phyloP scores from a whole-genome alignment of 1,140 invertebrate genomes.

The Aphelinus certus region DNA sequence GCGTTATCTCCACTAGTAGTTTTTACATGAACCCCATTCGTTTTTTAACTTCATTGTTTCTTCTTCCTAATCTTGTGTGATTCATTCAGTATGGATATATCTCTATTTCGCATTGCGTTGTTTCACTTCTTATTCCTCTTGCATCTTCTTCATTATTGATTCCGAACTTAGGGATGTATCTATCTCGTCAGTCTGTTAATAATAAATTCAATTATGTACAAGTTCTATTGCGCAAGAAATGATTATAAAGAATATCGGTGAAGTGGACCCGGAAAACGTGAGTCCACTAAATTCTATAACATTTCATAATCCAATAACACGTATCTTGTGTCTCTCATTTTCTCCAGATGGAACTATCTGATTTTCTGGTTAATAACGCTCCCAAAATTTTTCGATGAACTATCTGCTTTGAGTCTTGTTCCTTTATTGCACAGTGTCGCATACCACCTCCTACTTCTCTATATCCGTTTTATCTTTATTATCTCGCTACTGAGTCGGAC shows the following conservation, averaged over 20 bases:
- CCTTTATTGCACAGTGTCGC: conserved; percentile 32
- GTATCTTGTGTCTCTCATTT: too few species aligned
- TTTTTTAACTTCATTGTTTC: conserved; percentile 45
- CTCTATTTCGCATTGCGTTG: conserved; percentile 32
- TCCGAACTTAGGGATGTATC: background rate
- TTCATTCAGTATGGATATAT: conserved; percentile 34
- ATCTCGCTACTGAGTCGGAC: conserved; percentile 58
- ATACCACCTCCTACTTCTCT: conserved; percentile 11
- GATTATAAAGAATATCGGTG: background rate
- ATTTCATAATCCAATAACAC: too few species aligned
- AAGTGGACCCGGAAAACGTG: conserved; percentile 17
- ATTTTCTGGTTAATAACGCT: conserved; percentile 31
- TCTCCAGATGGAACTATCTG: too few species aligned
- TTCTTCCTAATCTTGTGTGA: conserved; percentile 28
- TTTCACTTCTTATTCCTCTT: conserved; percentile 19
- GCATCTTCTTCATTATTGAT: conserved; percentile 1
- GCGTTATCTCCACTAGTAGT: conserved; percentile 34
- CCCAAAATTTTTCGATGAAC: conserved; percentile 33
- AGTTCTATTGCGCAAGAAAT: conserved; percentile 5
- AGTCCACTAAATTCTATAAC: conserved; percentile 1
- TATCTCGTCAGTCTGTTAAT: background rate
- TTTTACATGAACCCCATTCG: conserved; percentile 20
- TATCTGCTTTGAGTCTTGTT: conserved; percentile 26
- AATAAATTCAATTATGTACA: background rate
- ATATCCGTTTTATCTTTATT: background rate